phyloP scores from a whole-genome alignment of 2,888 invertebrate genomes.

The Eupeodes luniger region DNA sequence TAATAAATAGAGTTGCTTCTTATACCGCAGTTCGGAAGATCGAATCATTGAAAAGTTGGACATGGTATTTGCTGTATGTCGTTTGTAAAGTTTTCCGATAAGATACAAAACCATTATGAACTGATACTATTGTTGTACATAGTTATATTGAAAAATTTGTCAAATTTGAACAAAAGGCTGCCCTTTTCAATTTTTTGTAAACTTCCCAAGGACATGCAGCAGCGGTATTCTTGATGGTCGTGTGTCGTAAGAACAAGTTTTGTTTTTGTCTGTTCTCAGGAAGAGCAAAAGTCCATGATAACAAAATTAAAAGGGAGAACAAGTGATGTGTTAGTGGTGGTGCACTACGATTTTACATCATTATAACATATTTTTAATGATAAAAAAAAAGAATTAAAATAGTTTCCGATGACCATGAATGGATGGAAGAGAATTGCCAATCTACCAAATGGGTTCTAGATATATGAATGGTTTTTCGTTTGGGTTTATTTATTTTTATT shows the following conservation, averaged over 20 bases:
- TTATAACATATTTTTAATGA: constrained; percentile 61
- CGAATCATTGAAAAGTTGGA: constrained; percentile 40
- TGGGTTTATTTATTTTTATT: background rate
- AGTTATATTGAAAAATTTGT: constrained; percentile 1
- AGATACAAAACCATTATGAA: constrained; percentile 38
- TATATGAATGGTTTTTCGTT: no score
- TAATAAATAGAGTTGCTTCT: constrained; percentile 7
- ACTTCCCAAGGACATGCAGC: constrained; percentile 57
- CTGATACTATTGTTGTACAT: background rate
- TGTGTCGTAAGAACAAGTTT: constrained; percentile 17
- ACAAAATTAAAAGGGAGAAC: background rate
- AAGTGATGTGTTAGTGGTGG: constrained; percentile 16
- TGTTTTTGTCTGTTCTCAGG: constrained; percentile 1
- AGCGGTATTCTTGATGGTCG: constrained; percentile 29
- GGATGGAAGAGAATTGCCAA: background rate
- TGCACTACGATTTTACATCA: constrained; percentile 47
- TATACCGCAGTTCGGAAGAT: constrained; percentile 17
- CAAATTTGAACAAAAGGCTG: constrained; percentile 16
- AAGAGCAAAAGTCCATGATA: constrained; percentile 52
- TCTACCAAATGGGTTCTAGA: background rate
- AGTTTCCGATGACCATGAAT: constrained; percentile 42
- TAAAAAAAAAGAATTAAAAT: constrained; percentile 48
- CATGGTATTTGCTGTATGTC: constrained; percentile 42
- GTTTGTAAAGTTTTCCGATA: constrained; percentile 55
- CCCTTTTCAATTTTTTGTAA: constrained; percentile 10